Evolutionary conservation across 1,140 invertebrate genomes (phyloP).

Genomic region (Chironomus striatipennis): DNA sequence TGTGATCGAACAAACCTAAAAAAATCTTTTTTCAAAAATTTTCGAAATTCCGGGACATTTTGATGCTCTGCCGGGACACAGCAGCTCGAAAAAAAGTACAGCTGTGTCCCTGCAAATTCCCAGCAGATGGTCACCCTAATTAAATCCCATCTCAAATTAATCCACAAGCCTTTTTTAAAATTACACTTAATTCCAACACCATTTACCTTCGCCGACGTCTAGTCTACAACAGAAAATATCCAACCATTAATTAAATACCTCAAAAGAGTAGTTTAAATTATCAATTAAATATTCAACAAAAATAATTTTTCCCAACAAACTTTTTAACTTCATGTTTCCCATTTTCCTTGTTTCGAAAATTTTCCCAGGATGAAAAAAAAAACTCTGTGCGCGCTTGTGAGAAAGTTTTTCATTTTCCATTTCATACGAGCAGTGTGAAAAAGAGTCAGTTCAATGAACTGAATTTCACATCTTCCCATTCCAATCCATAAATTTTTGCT

Average conservation of each 20-base stretch:
- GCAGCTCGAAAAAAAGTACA: too few species aligned
- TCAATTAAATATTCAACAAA: not conserved
- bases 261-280: not conserved
- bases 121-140: too few species aligned
- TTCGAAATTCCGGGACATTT: too few species aligned
- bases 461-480: not conserved
- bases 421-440: not conserved
- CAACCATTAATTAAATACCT: too few species aligned
- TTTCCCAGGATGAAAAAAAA: not conserved
- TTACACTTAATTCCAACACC: not conserved
- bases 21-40: too few species aligned
- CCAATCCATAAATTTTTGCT: not conserved
- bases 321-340: too few species aligned
- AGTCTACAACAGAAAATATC: not conserved
- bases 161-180: not conserved
- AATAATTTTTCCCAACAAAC: not conserved
- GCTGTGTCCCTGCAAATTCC: too few species aligned
- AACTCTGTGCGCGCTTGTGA: not conserved
- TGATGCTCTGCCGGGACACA: too few species aligned
- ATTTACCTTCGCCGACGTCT: not conserved
- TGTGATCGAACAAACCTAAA: too few species aligned
- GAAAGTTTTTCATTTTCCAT: slow-evolving; percentile 3
- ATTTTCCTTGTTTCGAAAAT: not conserved
- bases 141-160: too few species aligned
- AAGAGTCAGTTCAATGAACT: not conserved